Base-by-base conservation (phyloP, 2,113 vertebrate species). In the Mixornis gularis region DNA sequence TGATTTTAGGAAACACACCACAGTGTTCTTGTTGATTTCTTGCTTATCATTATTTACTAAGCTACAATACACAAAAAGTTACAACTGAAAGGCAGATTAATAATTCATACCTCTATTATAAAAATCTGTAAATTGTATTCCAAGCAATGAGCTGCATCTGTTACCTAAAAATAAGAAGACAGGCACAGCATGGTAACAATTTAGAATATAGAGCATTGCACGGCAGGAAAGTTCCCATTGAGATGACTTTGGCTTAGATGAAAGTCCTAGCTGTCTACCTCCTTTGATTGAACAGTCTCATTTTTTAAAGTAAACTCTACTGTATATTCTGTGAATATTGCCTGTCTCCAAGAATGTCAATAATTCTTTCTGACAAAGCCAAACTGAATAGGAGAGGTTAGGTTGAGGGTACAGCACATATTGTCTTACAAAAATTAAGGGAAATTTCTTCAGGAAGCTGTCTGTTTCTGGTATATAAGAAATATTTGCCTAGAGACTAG, bases 161-260 rank as follows among this genome's bases (percentile, higher is more conserved):
- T 96, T 96, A 92, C 89, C 90, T 95, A 96, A 97, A 96, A 96
- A 93, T 94, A 95, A 96, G 95, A 93, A 92, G 95, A 96, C 95
- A 93, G 78, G 85, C 88, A 91, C 89, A 96, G 95, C 92, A 93
- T 91, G 95, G 93, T 85, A 95, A 96, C 96, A 93, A 92, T 96
- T 96, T 93, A 87, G 87, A 95, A 94, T 96, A 92, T 82, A 89
- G 91, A 91, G 79, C 74, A 92, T 22, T 90, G 91, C 92, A 85
- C 87, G 63, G 92, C 59, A 92, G 90, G 90, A 94, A 95, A 93
- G 93, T 95, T 96, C 91, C 92, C 89, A 90, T 84, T 91, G 92
- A 92, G 92, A 93, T 96, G 95, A 96, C 96, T 96, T 96, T 94
- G 94, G 63, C 77, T 95, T 81, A 94, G 95, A 96, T 93, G 80